Conservation (phyloP, 2,113 vertebrate genomes). For the Psilopogon haemacephalus region DNA sequence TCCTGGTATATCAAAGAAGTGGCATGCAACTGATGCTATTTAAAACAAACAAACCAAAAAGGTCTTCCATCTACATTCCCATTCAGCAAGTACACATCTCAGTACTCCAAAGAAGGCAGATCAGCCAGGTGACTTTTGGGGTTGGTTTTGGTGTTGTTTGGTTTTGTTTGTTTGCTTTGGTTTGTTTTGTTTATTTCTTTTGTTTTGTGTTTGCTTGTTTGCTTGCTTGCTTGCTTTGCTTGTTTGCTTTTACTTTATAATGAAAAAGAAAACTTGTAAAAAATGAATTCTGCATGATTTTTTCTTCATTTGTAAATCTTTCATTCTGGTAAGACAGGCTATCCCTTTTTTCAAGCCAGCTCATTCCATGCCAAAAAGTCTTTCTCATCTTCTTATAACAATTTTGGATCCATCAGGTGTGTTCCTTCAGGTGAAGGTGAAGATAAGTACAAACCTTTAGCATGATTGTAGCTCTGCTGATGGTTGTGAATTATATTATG, state of each 20-base stretch:
- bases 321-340: background rate
- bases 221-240: background rate
- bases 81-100: background rate
- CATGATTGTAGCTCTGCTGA: background rate
- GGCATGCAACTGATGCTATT: background rate
- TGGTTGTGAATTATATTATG: rapidly evolving
- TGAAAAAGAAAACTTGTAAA: background rate
- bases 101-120: background rate
- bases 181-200: background rate
- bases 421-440: background rate
- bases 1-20: background rate
- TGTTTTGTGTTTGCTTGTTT: background rate
- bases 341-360: background rate
- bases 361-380: background rate
- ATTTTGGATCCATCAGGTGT: background rate
- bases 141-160: background rate
- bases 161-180: background rate
- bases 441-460: background rate
- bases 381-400: background rate
- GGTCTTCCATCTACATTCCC: background rate
- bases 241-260: background rate
- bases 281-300: background rate
- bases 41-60: background rate
- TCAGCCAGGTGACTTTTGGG: background rate
- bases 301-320: background rate